Evolutionary conservation across 2,888 invertebrate species (phyloP), one percentile per base, ranked within the genome.

Genomic region (Pristionchus arcanus): DNA sequence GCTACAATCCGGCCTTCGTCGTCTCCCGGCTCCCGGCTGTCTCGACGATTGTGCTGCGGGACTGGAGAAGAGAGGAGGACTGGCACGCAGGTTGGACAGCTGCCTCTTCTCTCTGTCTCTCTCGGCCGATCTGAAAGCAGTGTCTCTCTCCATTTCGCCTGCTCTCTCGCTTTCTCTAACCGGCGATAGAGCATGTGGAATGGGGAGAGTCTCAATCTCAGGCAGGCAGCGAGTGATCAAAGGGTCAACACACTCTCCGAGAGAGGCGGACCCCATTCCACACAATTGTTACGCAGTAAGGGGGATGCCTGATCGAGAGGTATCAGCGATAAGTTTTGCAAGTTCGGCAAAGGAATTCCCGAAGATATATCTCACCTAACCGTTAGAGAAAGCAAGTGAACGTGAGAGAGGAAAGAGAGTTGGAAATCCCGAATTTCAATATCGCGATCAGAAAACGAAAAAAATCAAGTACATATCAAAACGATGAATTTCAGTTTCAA

Each of bases 151-250:
- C 11, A 25, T 37, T 34, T 37, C 31, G 1, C 68, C 2, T 31
- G 68, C 34, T 71, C 68, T 71, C 68, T 34, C 31, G 68, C 68
- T 7, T 1, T 13, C 4, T 34, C 19, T n/a, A 28, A 28, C 42
- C n/a, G 15, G 19, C n/a, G 83, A 74, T 37, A 74, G 74, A 37
- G 15, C 19, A 25, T 5, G 59, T 5, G 59, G 0, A 25, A 59
- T 59, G 59, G 25, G 21, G 59, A 74, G 81, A 4, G 19, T 31
- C 42, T n/a, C n/a, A 53, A 42, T 53, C 11, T 37, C 34, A 85
- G 85, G n/a, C n/a, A 59, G 85, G 31, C 59, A 21, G 59, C 0
- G 31, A 84, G 83, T 5, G 53, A 84, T 53, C 83, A 42, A 83
- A 28, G 49, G 83, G 53, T 83, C 83, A 83, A 83, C 49, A 83